These are phyloP conservation scores for Phylloscopus trochilus DNA, from an alignment of 2,113 vertebrate genomes.

Conservation along the genomic window DNA sequence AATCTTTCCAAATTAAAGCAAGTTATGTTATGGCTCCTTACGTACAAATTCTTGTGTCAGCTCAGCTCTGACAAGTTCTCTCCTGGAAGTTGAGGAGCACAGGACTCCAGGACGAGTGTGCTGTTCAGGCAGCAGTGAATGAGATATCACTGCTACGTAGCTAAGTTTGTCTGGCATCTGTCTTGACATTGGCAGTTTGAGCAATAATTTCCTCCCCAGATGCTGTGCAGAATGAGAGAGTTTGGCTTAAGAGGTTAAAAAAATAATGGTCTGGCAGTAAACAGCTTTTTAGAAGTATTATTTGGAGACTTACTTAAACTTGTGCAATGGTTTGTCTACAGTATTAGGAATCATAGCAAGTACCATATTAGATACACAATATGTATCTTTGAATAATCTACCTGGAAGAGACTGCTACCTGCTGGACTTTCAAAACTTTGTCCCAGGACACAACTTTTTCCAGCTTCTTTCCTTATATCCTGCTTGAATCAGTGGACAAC, in stretches of 20 bases:
- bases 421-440: not conserved
- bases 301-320: slow-evolving; percentile 9
- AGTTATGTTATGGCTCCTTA: not conserved
- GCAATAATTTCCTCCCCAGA: slow-evolving; percentile 52
- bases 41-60: not conserved
- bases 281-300: slow-evolving; percentile 14
- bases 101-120: not conserved
- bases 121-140: not conserved
- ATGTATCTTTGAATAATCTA: not conserved
- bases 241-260: slow-evolving; percentile 59
- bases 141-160: not conserved
- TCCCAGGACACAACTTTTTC: not conserved
- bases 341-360: not conserved
- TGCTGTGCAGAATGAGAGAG: slow-evolving; percentile 6
- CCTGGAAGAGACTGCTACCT: not conserved
- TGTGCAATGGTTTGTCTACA: not conserved
- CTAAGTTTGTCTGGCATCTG: slow-evolving; percentile 9
- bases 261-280: slow-evolving; percentile 49
- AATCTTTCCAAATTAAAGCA: not conserved
- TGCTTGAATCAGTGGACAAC: not conserved
- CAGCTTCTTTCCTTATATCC: not conserved
- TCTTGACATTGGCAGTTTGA: slow-evolving; percentile 28
- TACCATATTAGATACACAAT: not conserved
- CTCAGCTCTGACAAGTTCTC: not conserved
- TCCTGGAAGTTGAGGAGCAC: not conserved